Conservation (phyloP, 2,888 invertebrate genomes). For the Stomorhina lunata region DNA sequence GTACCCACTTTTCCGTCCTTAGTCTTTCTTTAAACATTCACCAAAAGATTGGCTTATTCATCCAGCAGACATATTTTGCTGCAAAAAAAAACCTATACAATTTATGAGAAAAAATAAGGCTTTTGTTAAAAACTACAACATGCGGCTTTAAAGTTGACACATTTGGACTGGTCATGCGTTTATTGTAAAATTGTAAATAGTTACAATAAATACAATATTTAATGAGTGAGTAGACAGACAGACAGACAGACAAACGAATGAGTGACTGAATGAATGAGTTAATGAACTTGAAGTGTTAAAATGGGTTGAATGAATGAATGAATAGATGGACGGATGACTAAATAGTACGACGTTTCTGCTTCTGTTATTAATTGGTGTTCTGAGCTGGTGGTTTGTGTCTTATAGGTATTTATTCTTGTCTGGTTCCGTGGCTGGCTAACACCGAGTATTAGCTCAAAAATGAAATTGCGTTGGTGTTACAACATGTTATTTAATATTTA, state of each 20-base stretch:
- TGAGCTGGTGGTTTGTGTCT: not conserved
- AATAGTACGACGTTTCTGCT: not conserved
- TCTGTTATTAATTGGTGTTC: not conserved
- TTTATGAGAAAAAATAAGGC: not conserved
- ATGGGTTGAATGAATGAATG: constrained; percentile 21
- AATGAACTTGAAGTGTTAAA: constrained; percentile 62
- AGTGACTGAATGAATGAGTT: constrained; percentile 51
- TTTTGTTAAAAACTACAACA: constrained; percentile 22
- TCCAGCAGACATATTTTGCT: not conserved
- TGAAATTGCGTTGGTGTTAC: constrained; percentile 54
- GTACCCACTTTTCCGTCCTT: no score
- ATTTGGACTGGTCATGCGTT: constrained; percentile 41
- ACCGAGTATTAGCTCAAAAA: not conserved
- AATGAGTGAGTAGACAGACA: no score
- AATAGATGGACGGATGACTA: not conserved
- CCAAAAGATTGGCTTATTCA: not conserved
- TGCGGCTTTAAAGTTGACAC: constrained; percentile 31
- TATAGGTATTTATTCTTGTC: constrained; percentile 45
- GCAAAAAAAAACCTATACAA: not conserved
- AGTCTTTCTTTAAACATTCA: no score
- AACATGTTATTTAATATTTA: constrained; percentile 60
- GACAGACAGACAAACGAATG: no score
- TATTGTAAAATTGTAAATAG: not conserved
- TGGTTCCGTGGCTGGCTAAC: not conserved
- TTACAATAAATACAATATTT: no score